Base-by-base conservation (phyloP, 1,140 invertebrate species). In the Carposina sasakii region DNA sequence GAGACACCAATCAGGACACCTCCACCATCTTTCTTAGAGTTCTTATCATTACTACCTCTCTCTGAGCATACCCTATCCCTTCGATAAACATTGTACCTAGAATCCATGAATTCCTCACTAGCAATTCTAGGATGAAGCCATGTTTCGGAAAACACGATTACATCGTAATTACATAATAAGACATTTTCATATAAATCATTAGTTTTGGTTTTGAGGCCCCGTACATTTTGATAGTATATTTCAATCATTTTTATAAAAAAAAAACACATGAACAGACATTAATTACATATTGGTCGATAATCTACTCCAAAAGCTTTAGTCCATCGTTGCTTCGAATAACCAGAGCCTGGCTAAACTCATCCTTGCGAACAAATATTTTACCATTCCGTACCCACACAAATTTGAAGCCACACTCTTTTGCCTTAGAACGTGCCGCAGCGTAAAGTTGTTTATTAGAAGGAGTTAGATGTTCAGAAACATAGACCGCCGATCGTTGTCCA, bases 181-280 rank as follows among this genome's bases (percentile, higher is more conserved):
- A n/a, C n/a, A n/a, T n/a, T n/a, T n/a, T n/a, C n/a, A n/a, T n/a
- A n/a, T n/a, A n/a, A n/a, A n/a, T n/a, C n/a, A n/a, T n/a, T n/a
- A n/a, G n/a, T 30, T 15, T 44, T 44, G 9, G 41, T 44, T 16
- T 26, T 26, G 5, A 44, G 10, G 23, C 41, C 41, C 12, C 41
- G 21, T 12, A 44, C 41, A 28, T 44, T 44, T 30, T 44, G 41
- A n/a, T 44, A 44, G 22, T 44, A 44, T 16, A 44, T 28, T 12
- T 28, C 12, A 28, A 28, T 28, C 24, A 28, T 12, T 28, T 28
- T 28, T 28, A 28, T 28, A 28, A 28, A 12, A 6, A 12, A 6
- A 28, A 6, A 28, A 6, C 24, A 28, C 12, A 28, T 6, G 6
- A 44, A 8, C 15, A 5, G 30, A 17, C 23, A n/a, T 28, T 8